These are phyloP conservation scores for Allophyes oxyacanthae DNA, from an alignment of 2,888 invertebrate species.

Conservation along the genomic window DNA sequence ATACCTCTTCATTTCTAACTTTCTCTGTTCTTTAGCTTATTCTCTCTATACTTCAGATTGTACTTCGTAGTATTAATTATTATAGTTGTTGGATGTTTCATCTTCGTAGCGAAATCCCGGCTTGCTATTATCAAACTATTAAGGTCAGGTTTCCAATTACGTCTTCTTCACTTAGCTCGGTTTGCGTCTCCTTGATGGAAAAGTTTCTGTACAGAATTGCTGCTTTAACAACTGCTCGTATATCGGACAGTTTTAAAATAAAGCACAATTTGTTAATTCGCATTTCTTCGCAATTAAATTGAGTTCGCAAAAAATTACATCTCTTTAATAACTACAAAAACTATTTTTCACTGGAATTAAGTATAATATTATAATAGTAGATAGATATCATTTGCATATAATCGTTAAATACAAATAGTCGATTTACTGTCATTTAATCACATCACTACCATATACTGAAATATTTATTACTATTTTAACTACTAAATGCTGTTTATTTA, in stretches of 20 bases:
- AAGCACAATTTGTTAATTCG: too few relatives aligned
- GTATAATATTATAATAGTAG: not conserved
- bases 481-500: conserved; percentile 4
- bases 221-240: too few relatives aligned
- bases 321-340: not conserved
- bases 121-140: conserved; percentile 15
- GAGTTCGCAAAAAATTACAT: conserved; percentile 1
- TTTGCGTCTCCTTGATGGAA: conserved; percentile 4
- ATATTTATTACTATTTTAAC: conserved; percentile 17
- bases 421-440: conserved; percentile 9
- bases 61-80: too few relatives aligned
- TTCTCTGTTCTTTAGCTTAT: too few relatives aligned
- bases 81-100: not conserved
- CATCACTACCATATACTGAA: conserved; percentile 20
- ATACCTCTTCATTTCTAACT: too few relatives aligned
- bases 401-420: conserved; percentile 17
- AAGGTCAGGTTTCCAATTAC: conserved; percentile 27
- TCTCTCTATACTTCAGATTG: too few relatives aligned
- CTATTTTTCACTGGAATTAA: conserved; percentile 3
- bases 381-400: conserved; percentile 13
- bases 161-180: conserved; percentile 6
- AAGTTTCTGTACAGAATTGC: not conserved
- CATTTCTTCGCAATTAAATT: not conserved
- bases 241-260: too few relatives aligned
- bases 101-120: conserved; percentile 18